Conservation (phyloP, 2,888 invertebrate genomes). For the Campaea margaritaria region DNA sequence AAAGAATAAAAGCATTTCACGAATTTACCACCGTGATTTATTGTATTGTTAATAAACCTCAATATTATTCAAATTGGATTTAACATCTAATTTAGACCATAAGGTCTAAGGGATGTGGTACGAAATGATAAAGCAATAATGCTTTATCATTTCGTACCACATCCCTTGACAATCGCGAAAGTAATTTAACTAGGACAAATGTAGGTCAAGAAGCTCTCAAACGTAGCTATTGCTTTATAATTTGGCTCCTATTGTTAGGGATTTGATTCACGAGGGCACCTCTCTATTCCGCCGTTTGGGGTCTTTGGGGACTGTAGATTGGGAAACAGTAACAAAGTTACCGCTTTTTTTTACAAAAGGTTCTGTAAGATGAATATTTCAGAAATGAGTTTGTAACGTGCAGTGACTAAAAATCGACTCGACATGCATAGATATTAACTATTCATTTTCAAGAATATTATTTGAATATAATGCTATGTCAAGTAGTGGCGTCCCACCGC, state of each 20-base stretch:
- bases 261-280: conserved; percentile 64
- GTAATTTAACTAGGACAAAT: conserved; percentile 66
- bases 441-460: no score
- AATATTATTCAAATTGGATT: no score
- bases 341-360: no score
- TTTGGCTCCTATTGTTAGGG: conserved; percentile 75
- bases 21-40: no score
- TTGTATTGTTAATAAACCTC: no score
- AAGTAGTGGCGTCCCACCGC: no score
- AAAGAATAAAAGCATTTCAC: no score
- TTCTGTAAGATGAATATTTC: no score
- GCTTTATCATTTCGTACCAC: neutral
- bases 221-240: conserved; percentile 74
- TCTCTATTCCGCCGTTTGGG: conserved; percentile 62
- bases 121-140: no score
- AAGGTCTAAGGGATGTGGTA: no score
- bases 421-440: neutral
- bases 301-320: conserved; percentile 12
- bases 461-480: no score
- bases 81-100: conserved; percentile 1
- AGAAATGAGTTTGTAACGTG: no score
- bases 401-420: neutral
- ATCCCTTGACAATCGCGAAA: conserved; percentile 25
- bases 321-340: neutral
- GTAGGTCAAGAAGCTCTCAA: conserved; percentile 78